These are phyloP conservation scores for Lindbergichthys nudifrons DNA, from an alignment of 2,797 vertebrate genomes.

Conservation along the genomic window DNA sequence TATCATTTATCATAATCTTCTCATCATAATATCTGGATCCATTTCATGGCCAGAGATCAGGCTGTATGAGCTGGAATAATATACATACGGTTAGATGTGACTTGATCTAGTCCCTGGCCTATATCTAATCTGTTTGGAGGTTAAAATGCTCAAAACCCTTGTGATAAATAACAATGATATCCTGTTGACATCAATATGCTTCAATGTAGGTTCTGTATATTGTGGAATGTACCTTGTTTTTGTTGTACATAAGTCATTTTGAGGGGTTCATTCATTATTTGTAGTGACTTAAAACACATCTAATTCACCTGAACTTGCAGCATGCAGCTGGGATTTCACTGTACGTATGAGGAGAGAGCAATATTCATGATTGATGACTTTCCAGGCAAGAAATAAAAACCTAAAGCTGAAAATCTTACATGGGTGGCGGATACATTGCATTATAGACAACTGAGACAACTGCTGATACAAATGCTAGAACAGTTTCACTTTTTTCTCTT, in stretches of 20 bases:
- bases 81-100: constrained; percentile 21
- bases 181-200: constrained; percentile 9
- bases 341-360: constrained; percentile 43
- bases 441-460: constrained; percentile 34
- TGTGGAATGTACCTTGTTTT: constrained; percentile 4
- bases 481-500: constrained; percentile 22
- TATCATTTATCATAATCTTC: constrained; percentile 60
- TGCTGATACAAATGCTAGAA: constrained; percentile 21
- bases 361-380: constrained; percentile 69
- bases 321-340: constrained; percentile 49
- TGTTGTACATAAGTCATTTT: neutral
- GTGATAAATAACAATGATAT: constrained; percentile 27
- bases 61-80: constrained; percentile 37
- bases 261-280: constrained; percentile 18
- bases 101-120: constrained; percentile 15
- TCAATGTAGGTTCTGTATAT: constrained; percentile 5
- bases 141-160: constrained; percentile 23
- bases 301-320: constrained; percentile 39
- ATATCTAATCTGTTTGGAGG: constrained; percentile 28
- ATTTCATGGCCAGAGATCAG: constrained; percentile 48
- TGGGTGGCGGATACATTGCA: constrained; percentile 38
- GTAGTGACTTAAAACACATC: constrained; percentile 16
- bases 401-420: constrained; percentile 31
- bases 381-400: constrained; percentile 36
- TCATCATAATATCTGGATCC: constrained; percentile 25